phyloP scores from a whole-genome alignment of 2,113 vertebrate genomes.

The Percopsis transmontana region DNA sequence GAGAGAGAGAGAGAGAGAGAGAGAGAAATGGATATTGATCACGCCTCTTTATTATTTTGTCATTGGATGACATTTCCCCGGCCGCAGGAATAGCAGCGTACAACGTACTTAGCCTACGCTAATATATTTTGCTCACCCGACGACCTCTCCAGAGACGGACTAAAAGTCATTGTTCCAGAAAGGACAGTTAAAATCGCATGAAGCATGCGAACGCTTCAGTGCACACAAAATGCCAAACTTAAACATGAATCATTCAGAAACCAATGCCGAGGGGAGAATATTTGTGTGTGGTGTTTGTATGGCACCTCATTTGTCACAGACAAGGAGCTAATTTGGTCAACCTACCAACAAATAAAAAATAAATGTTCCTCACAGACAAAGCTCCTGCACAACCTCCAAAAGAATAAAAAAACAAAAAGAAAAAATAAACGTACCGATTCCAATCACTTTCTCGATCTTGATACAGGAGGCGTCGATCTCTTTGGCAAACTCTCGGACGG shows the following conservation, averaged over 20 bases:
- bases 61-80: constrained; percentile 66
- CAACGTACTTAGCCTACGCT: constrained; percentile 42
- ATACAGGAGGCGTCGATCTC: constrained; percentile 98
- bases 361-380: not conserved
- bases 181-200: not conserved
- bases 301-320: too few species aligned
- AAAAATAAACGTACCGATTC: constrained; percentile 80
- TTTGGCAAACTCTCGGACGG: constrained; percentile 96
- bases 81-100: constrained; percentile 46
- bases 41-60: constrained; percentile 73
- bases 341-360: too few species aligned
- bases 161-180: constrained; percentile 18
- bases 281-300: constrained; percentile 7
- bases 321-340: too few species aligned
- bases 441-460: constrained; percentile 99
- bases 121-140: constrained; percentile 2
- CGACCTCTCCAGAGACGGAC: constrained; percentile 26
- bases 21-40: constrained; percentile 74
- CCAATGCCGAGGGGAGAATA: constrained; percentile 12
- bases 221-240: constrained; percentile 8
- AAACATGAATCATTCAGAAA: constrained; percentile 12
- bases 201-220: not conserved
- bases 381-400: not conserved
- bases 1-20: not conserved
- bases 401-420: not conserved